Conservation (phyloP, 2,113 vertebrate species). For the Mus musculus region GRCm39 chr4:149318001-149318500, state of each 20-base stretch:
- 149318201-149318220: conserved; percentile 84
- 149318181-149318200: conserved; percentile 87
- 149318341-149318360: conserved; percentile 85
- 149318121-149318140: neutral
- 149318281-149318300: conserved; percentile 71
- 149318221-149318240: conserved; percentile 86
- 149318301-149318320: conserved; percentile 81
- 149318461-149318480: conserved; percentile 42
- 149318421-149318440: conserved; percentile 53
- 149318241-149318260: conserved; percentile 84
- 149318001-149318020: too few relatives aligned
- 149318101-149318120: neutral
- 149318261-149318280: conserved; percentile 82
- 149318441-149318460: conserved; percentile 60
- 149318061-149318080: neutral
- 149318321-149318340: conserved; percentile 82
- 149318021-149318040: too few relatives aligned
- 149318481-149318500: conserved; percentile 55
- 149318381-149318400: conserved; percentile 78
- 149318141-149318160: conserved; percentile 55
- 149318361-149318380: conserved; percentile 82
- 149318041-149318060: conserved; percentile 19
- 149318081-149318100: conserved; percentile 25
- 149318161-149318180: conserved; percentile 50
- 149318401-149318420: conserved; percentile 71